Conservation (phyloP, 2,113 vertebrate genomes). For the Pandion haliaetus region DNA sequence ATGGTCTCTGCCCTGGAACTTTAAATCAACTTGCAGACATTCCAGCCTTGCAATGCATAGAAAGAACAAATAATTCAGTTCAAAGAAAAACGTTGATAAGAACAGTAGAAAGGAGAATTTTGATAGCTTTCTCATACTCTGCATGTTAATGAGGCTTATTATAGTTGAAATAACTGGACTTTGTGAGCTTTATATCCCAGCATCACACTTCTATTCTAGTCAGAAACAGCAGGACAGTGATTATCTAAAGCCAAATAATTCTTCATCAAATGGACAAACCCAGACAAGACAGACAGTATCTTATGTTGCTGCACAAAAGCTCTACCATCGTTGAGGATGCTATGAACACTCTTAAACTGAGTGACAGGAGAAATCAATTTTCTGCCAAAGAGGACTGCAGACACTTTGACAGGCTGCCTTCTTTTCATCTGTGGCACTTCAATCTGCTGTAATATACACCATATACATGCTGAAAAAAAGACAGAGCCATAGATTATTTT, state of each 20-base stretch:
- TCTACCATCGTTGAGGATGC: background rate
- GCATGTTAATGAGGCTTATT: background rate
- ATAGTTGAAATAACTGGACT: background rate
- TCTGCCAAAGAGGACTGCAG: background rate
- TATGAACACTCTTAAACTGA: background rate
- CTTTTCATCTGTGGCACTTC: background rate
- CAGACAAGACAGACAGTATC: background rate
- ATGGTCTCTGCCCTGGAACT: background rate
- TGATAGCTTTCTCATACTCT: background rate
- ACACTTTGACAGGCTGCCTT: background rate
- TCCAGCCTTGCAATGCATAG: background rate
- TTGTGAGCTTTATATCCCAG: background rate
- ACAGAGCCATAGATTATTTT: background rate
- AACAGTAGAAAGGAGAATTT: background rate
- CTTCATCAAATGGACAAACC: background rate
- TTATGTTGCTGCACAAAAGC: background rate
- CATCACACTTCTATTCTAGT: background rate
- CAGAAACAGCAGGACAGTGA: background rate
- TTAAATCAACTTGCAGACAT: background rate
- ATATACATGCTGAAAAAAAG: background rate
- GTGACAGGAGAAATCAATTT: conserved; percentile 7
- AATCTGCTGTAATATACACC: background rate
- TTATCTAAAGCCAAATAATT: background rate
- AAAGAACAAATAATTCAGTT: background rate
- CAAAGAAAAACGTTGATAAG: background rate